Base-by-base conservation (phyloP, 2,888 invertebrate species). In the Sipha maydis region DNA sequence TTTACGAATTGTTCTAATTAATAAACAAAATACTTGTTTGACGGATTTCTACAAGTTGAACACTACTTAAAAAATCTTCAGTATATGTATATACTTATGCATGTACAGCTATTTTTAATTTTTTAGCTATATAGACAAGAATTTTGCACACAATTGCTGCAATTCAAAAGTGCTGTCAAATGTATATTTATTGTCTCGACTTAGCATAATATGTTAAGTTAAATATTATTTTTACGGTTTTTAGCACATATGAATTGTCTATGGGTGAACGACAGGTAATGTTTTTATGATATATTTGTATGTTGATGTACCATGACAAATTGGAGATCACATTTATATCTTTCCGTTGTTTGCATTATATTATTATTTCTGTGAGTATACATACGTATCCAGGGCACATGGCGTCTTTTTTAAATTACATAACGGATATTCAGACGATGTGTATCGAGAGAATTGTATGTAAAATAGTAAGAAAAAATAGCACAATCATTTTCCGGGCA, bases 341-440 rank as follows among this genome's bases (percentile, higher is more conserved):
- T 38, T 56, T 14, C 73, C 48, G 83, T 75, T 67, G 77, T 77
- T 48, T 38, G 61, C 28, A 69, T 69, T 76, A 34, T n/a, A 61
- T 71, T 84, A 38, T 84, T 76, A 31, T 84, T 61, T 25, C 56
- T n/a, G 25, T 69, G 34, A 28, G 56, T 61, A 21, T 25, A 25
- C 61, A 25, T 61, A 61, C 25, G 25, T 61, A 85, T 85, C 34
- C 85, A 78, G 85, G 78, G 69, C 85, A 85, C n/a, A 48, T 54
- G 54, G 54, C 19, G 48, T 76, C 38, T 48, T 48, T 77, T 83
- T 85, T 78, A 78, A 85, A 78, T 78, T 69, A 69, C 69, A 54
- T 85, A 85, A 85, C 85, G 85, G 85, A 85, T 85, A 78, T 78
- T 77, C 69, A 85, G 31, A 85, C 34, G 67, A 85, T 54, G 85